Percentiles rank a stretch among this genome's conserved stretches.
These are phyloP conservation scores for Nowickia ferox DNA, from an alignment of 2,888 invertebrate species.

Conservation along the genomic window DNA sequence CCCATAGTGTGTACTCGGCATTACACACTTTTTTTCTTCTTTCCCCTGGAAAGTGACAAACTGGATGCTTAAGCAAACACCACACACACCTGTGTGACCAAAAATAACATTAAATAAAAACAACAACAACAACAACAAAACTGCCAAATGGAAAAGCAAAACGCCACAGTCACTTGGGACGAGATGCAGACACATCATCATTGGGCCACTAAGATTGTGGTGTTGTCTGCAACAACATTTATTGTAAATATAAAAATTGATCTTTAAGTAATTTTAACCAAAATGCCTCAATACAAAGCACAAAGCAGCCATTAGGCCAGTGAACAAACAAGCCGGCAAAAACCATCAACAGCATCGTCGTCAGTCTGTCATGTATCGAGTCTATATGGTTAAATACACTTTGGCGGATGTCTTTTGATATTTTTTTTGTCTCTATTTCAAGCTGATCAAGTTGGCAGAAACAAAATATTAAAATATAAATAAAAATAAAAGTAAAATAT, in stretches of 20 bases:
- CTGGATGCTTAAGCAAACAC: conserved; percentile 64
- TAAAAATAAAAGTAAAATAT: background rate
- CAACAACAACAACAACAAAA: conserved; percentile 4
- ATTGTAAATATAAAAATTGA: conserved; percentile 26
- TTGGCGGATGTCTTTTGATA: conserved; percentile 58
- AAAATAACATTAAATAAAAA: background rate
- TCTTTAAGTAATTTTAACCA: conserved; percentile 16
- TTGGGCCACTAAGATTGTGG: conserved; percentile 1
- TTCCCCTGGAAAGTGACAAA: conserved; percentile 57
- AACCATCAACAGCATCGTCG: conserved; percentile 1
- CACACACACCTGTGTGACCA: conserved; percentile 17
- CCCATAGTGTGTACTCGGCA: too few relatives aligned
- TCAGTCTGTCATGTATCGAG: conserved; percentile 31
- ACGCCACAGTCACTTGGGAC: conserved; percentile 30
- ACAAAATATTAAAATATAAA: conserved; percentile 44
- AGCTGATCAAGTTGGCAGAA: conserved; percentile 17
- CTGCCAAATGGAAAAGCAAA: background rate
- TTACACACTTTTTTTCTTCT: conserved; percentile 12
- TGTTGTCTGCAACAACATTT: background rate
- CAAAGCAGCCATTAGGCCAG: background rate
- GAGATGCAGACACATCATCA: conserved; percentile 35
- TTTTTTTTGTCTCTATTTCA: background rate
- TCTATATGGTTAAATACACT: conserved; percentile 44
- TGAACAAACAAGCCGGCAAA: conserved; percentile 9
- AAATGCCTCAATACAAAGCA: conserved; percentile 10